Conservation (phyloP, 2,797 vertebrate genomes). For the Aselliscus stoliczkanus region DNA sequence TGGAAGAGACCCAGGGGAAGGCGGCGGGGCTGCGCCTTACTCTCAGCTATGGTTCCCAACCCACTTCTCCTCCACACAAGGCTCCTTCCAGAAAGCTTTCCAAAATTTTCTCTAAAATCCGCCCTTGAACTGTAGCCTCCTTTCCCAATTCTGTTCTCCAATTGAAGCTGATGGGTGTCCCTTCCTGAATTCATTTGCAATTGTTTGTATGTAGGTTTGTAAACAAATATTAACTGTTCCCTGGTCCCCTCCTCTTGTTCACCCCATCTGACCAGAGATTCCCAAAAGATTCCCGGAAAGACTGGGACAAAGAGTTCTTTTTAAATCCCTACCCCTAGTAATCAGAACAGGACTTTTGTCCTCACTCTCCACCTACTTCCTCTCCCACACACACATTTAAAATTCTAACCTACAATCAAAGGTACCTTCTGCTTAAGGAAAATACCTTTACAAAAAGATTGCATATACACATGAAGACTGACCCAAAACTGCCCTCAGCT, state of each 20-base stretch:
- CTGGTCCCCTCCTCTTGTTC: not conserved
- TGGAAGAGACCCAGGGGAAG: no score
- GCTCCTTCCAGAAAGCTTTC: not conserved
- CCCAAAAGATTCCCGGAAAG: not conserved
- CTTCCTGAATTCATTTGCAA: not conserved
- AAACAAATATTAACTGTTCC: not conserved
- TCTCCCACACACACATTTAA: not conserved
- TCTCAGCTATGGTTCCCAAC: not conserved
- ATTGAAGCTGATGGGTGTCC: not conserved
- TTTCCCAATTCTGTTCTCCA: not conserved
- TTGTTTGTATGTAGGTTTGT: not conserved
- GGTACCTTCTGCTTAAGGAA: not conserved
- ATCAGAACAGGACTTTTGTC: not conserved
- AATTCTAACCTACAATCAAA: not conserved
- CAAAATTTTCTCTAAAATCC: not conserved
- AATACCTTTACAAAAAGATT: not conserved
- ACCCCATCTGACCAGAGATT: not conserved
- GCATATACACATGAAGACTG: not conserved
- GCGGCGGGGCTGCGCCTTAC: not conserved
- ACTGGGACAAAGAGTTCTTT: not conserved
- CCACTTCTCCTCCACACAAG: not conserved
- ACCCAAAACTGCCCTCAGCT: not conserved
- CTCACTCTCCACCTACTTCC: not conserved
- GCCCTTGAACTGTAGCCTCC: not conserved
- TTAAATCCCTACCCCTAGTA: not conserved